Percentiles rank a stretch among this genome's conserved stretches.
These are phyloP conservation scores for Corythornis vintsioides DNA, from an alignment of 2,113 vertebrate genomes.

Conservation along the genomic window DNA sequence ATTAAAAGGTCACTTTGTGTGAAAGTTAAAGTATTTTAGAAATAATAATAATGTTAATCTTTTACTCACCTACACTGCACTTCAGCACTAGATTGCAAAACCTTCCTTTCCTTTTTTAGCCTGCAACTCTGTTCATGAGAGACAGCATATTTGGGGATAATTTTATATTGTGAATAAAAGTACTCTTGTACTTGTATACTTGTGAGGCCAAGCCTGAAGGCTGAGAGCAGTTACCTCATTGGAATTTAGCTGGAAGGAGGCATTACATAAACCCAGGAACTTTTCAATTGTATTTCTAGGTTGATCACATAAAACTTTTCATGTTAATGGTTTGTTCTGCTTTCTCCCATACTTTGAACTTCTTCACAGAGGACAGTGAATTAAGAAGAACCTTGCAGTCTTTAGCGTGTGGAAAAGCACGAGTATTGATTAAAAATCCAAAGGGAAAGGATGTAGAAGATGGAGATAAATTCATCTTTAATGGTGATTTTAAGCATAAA, in stretches of 20 bases:
- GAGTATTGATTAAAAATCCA: conserved; percentile 80
- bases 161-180: not conserved
- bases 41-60: not conserved
- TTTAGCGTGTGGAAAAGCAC: conserved; percentile 83
- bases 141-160: not conserved
- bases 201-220: not conserved
- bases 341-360: not conserved
- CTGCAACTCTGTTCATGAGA: not conserved
- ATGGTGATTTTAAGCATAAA: conserved; percentile 83
- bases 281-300: not conserved
- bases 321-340: not conserved
- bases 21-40: not conserved
- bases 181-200: not conserved
- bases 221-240: not conserved
- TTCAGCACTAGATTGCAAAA: conserved; percentile 1
- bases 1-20: not conserved
- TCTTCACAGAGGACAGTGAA: conserved; percentile 78
- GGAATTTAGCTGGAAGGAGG: not conserved
- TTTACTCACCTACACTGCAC: not conserved
- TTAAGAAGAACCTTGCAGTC: conserved; percentile 82
- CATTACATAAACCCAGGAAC: not conserved
- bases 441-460: conserved; percentile 84
- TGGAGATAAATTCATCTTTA: conserved; percentile 81
- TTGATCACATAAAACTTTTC: not conserved
- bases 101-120: not conserved